phyloP scores from a whole-genome alignment of 2,113 vertebrate species.

The Tonatia bakeri region DNA sequence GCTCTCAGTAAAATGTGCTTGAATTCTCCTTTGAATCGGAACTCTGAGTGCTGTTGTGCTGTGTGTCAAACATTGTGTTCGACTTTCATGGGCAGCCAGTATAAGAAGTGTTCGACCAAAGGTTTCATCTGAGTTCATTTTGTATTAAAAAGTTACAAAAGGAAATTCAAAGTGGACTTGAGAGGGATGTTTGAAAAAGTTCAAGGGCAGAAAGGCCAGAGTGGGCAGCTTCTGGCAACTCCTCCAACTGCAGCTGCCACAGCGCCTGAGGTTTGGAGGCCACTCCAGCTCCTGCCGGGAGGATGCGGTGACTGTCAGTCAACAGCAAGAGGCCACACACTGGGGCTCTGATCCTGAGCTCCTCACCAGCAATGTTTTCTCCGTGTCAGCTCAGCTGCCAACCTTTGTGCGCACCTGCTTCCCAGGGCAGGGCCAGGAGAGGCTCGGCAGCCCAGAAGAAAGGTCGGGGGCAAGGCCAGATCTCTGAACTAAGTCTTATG shows the following conservation, averaged over 20 bases:
- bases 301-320: conserved; percentile 13
- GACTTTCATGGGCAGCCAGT: background rate
- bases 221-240: conserved; percentile 24
- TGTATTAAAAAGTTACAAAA: conserved; percentile 49
- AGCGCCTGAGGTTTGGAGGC: background rate
- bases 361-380: conserved; percentile 25
- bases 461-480: background rate
- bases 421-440: background rate
- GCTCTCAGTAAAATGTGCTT: background rate
- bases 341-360: background rate
- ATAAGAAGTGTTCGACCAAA: background rate
- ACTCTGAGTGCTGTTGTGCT: background rate
- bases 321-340: background rate
- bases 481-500: background rate
- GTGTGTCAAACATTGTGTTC: background rate
- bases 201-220: conserved; percentile 21
- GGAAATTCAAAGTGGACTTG: conserved; percentile 48
- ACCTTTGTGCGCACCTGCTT: background rate
- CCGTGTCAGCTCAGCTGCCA: conserved; percentile 3
- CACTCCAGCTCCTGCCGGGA: background rate
- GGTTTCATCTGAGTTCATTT: conserved; percentile 38
- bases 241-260: background rate
- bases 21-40: background rate
- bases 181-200: conserved; percentile 6
- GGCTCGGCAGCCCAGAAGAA: background rate